A percentile compares a stretch with the other conserved stretches of the same genome.
Evolutionary conservation across 2,113 vertebrate genomes (phyloP).

Genomic region (Strix aluco): DNA sequence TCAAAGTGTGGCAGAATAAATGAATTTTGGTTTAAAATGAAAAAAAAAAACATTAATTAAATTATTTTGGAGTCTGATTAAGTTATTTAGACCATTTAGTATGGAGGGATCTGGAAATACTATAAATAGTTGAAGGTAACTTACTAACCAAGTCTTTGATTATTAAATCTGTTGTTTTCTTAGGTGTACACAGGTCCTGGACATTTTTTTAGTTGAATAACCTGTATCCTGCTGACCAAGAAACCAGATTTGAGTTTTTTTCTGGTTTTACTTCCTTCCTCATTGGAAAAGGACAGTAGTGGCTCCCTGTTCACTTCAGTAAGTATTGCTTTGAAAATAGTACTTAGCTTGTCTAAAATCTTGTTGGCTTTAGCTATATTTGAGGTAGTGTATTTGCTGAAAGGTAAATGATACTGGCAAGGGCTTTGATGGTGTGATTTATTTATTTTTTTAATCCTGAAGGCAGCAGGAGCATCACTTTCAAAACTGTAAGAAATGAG

Average conservation of each 20-base stretch:
- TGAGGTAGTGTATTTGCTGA: background rate
- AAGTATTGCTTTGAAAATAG: conserved; percentile 32
- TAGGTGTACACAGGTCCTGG: background rate
- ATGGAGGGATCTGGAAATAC: background rate
- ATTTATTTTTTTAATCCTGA: background rate
- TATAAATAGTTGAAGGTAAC: background rate
- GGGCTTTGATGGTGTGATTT: background rate
- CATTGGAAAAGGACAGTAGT: background rate
- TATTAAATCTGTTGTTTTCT: background rate
- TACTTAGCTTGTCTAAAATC: background rate
- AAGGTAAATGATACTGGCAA: background rate
- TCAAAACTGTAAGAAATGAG: background rate
- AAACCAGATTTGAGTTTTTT: background rate
- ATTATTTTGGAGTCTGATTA: fast-evolving
- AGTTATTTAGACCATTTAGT: background rate
- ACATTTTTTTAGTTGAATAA: background rate
- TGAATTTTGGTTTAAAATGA: background rate
- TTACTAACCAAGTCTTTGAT: background rate
- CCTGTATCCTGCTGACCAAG: background rate
- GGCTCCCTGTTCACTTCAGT: conserved; percentile 32
- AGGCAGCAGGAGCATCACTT: background rate
- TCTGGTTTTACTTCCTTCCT: background rate
- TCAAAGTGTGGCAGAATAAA: background rate
- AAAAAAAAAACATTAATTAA: fast-evolving
- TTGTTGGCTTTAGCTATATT: background rate